Conservation (phyloP, 2,113 vertebrate species). For the Dipodomys stephensi region DNA sequence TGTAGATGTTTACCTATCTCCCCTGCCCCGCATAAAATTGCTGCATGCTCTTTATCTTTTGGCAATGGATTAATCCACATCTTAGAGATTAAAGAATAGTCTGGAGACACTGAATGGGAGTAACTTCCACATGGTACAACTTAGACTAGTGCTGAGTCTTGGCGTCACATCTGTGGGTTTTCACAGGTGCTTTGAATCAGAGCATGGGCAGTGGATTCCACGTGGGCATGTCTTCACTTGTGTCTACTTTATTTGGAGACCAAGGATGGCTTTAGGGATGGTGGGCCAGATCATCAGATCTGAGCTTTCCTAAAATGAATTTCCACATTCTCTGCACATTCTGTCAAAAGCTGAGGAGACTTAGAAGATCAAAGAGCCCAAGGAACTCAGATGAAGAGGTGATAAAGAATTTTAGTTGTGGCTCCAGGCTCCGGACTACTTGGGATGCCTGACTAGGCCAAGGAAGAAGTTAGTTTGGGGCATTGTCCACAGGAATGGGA, state of each 20-base stretch:
- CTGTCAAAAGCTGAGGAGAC: neutral
- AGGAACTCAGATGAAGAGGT: neutral
- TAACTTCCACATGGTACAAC: neutral
- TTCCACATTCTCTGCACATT: neutral
- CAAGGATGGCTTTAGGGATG: neutral
- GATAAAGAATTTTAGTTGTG: neutral
- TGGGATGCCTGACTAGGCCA: neutral
- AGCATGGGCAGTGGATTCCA: neutral
- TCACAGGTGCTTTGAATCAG: neutral
- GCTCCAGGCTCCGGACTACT: too few species aligned
- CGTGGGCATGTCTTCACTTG: rapidly evolving
- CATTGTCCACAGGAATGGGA: neutral
- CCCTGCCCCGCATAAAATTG: neutral
- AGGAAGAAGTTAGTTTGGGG: neutral
- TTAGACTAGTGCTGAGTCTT: neutral
- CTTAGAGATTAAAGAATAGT: neutral
- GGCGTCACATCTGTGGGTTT: neutral
- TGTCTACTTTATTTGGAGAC: neutral
- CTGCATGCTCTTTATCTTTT: neutral
- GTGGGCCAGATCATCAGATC: neutral
- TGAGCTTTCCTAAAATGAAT: neutral
- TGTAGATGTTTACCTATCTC: neutral
- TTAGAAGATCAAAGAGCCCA: neutral
- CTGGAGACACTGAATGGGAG: neutral
- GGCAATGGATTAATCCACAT: neutral